Evolutionary conservation across 92 coral and sea anemone species (phyloP).

Genomic region (Epizoanthus stellaris): DNA sequence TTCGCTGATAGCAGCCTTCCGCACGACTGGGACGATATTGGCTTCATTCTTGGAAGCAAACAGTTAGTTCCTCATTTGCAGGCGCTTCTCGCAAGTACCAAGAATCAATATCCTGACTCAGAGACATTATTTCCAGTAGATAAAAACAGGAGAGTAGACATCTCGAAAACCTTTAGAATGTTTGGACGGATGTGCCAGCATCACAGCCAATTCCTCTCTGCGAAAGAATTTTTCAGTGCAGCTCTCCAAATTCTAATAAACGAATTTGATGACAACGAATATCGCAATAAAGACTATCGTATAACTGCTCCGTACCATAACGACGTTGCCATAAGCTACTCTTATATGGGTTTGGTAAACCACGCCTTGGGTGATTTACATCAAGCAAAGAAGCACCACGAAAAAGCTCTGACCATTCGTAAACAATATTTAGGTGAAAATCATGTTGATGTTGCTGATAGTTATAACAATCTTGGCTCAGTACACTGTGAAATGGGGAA

Average conservation of each 20-base stretch:
- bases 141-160: neutral
- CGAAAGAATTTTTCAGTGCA: neutral
- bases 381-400: constrained; percentile 16
- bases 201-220: neutral
- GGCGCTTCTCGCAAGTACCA: neutral
- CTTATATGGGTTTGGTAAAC: constrained; percentile 8
- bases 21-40: neutral
- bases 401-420: constrained; percentile 11
- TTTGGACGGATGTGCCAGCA: neutral
- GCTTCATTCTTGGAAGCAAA: constrained; percentile 4
- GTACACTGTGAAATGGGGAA: constrained; percentile 1
- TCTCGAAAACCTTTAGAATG: neutral
- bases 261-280: too few relatives aligned
- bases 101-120: neutral
- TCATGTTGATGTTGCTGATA: constrained; percentile 4
- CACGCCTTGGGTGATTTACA: constrained; percentile 20
- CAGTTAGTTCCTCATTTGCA: constrained; percentile 50
- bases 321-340: constrained; percentile 10
- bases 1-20: constrained; percentile 41
- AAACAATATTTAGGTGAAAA: too few relatives aligned
- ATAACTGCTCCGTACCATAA: neutral
- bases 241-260: neutral
- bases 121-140: neutral
- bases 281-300: too few relatives aligned
- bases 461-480: constrained; percentile 4